Evolutionary conservation across 1,140 invertebrate species (phyloP), one percentile per base, ranked within the genome.

Genomic region (Atopsyche davidsoni): DNA sequence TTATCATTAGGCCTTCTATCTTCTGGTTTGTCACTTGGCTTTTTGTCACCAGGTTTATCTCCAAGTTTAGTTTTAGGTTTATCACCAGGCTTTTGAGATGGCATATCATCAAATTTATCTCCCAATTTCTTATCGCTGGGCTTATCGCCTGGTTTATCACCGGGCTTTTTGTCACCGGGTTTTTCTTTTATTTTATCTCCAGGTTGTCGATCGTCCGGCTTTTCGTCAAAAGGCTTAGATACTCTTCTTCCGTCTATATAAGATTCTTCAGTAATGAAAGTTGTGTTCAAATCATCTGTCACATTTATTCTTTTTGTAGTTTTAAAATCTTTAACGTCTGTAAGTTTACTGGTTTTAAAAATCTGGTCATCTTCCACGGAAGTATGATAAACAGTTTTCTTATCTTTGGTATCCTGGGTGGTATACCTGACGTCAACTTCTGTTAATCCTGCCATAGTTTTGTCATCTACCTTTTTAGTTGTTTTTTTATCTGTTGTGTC

Each of bases 91-190:
- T 49, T 32, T 18, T 43, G 22, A 9, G 41, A 4, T 43, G 4
- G 19, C 2, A 18, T 4, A 16, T 39, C 18, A n/a, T n/a, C n/a
- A n/a, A n/a, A n/a, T n/a, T n/a, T n/a, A n/a, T n/a, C n/a, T n/a
- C n/a, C n/a, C n/a, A n/a, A n/a, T 19, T 42, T 42, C n/a, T 22
- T 42, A 24, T 22, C 21, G 11, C 17, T 17, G 13, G 40, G 40
- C 21, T 42, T 9, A 13, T 10, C 3, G 13, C 4, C 2, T 23
- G 34, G 10, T 23, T 40, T 38, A 10, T 28, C 22, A 10, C 24
- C 46, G 16, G 46, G 46, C 18, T 31, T 49, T 17, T 39, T 40
- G 25, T 49, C 46, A 11, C 28, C 17, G 10, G 35, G 32, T 28
- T 41, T 1, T 17, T 45, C 32, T 2, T 32, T 25, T 32, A 11